Base-by-base conservation (phyloP, 2,888 invertebrate species). In the Oxystoma pomonae region DNA sequence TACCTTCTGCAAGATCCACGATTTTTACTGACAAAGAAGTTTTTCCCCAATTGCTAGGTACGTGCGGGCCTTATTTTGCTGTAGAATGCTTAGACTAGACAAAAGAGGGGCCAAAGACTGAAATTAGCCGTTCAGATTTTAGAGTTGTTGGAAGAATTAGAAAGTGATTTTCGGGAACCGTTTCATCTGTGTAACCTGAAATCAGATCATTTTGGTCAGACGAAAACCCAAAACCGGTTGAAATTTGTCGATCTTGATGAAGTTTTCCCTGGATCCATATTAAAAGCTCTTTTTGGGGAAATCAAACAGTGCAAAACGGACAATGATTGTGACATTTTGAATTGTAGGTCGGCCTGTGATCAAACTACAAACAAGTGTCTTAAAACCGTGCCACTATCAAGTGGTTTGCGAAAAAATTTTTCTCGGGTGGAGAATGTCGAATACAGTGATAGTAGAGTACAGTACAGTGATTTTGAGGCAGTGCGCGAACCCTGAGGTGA, bases 111-210 rank as follows among this genome's bases (percentile, higher is more conserved):
- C 7, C 80, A 81, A 65, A 76, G 85, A 62, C 75, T 87, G 1
- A 84, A 83, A 70, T 76, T 85, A 9, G 84, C 86, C 1, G 77
- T 86, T 9, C 82, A 85, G 78, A 84, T 90, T 19, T 75, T 90
- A 67, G 86, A 88, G 70, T 80, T 87, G 20, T 72, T 89, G 1
- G 82, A 85, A 58, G 82, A 84, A 65, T 75, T 89, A 57, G 87
- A 89, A 55, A 81, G 78, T 20, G 82, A 80, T 51, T 83, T 87
- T 65, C 82, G 83, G 1, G 86, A 88, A 69, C 85, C 86, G 0
- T 81, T 90, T 64, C 83, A 87, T 72, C 77, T 90, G 20, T 90
- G 90, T 77, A 88, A 90, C 78, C 81, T 90, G 0, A 88, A 89
- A 77, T 79, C 86, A 65, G 83, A 84, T 65, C 87, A 89, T 74